These are phyloP conservation scores for Aleiodes sp. DNA, from an alignment of 1,140 invertebrate genomes.

Conservation along the genomic window DNA sequence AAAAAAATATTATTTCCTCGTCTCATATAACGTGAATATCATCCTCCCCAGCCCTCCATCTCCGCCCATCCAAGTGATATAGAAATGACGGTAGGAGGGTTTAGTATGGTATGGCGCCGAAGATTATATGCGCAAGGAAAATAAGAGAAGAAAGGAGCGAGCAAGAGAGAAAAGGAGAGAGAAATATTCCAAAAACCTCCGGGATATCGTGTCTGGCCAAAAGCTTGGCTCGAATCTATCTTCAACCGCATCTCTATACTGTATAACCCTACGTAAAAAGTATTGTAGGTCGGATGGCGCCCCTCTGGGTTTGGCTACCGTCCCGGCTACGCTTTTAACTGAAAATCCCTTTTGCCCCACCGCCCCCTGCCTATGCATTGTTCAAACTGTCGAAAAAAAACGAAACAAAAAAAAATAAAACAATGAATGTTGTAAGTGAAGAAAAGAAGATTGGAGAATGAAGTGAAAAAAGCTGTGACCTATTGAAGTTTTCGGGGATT, in stretches of 20 bases:
- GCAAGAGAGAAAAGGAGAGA: too few species aligned
- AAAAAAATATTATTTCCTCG: neutral
- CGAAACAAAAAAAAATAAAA: neutral
- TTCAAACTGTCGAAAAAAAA: neutral
- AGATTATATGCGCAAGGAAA: slow-evolving; percentile 14
- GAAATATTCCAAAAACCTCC: neutral
- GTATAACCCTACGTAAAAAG: neutral
- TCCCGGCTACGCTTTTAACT: slow-evolving; percentile 9
- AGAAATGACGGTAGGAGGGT: neutral
- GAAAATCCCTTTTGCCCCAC: too few species aligned
- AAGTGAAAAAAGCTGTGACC: too few species aligned
- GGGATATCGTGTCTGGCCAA: slow-evolving; percentile 9
- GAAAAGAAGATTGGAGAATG: too few species aligned
- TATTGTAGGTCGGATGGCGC: slow-evolving; percentile 5
- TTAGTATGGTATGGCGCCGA: neutral
- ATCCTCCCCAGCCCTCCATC: too few species aligned
- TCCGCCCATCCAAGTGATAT: neutral
- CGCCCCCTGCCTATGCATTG: slow-evolving; percentile 2
- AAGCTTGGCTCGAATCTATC: slow-evolving; percentile 12
- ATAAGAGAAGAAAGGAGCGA: slow-evolving; percentile 8
- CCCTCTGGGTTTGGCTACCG: slow-evolving; percentile 1
- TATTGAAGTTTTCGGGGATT: too few species aligned
- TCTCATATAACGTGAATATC: neutral
- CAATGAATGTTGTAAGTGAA: too few species aligned
- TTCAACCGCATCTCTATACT: slow-evolving; percentile 5